A percentile compares a stretch with the other conserved stretches of the same genome.
Evolutionary conservation across 2,113 vertebrate genomes (phyloP).

Genomic region (Tamias sibiricus): DNA sequence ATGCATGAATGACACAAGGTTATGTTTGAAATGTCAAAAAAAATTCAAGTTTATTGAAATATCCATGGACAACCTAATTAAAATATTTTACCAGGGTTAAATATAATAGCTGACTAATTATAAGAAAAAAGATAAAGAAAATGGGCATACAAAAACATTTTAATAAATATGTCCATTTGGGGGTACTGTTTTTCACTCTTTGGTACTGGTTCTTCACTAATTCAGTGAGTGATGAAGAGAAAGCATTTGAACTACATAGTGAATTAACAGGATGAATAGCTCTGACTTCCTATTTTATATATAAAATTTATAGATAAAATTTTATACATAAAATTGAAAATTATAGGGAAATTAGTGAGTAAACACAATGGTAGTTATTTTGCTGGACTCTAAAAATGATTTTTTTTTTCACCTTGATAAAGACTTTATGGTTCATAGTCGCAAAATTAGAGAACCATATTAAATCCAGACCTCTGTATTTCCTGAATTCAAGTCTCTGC

Average conservation of each 20-base stretch:
- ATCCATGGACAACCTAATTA: slow-evolving; percentile 69
- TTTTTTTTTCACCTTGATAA: slow-evolving; percentile 22
- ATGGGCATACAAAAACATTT: slow-evolving; percentile 58
- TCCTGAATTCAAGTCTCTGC: slow-evolving; percentile 33
- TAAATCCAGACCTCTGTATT: background rate
- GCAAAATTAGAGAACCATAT: slow-evolving; percentile 10
- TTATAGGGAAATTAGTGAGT: background rate
- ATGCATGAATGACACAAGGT: slow-evolving; percentile 67
- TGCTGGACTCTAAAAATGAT: slow-evolving; percentile 1
- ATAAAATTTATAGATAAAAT: background rate
- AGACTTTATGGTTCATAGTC: background rate
- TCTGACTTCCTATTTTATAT: background rate
- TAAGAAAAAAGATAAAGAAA: slow-evolving; percentile 66
- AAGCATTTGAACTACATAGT: background rate
- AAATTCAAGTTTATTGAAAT: slow-evolving; percentile 72
- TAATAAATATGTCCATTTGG: slow-evolving; percentile 28
- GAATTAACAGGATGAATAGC: background rate
- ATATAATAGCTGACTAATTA: slow-evolving; percentile 69
- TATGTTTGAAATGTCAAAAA: slow-evolving; percentile 79
- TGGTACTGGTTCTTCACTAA: slow-evolving; percentile 15
- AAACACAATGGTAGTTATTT: background rate
- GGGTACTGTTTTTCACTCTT: slow-evolving; percentile 40
- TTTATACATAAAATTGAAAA: background rate
- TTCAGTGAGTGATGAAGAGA: slow-evolving; percentile 9
- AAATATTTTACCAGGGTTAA: slow-evolving; percentile 72